phyloP scores from a whole-genome alignment of 2,113 vertebrate genomes.

The Nicator chloris region DNA sequence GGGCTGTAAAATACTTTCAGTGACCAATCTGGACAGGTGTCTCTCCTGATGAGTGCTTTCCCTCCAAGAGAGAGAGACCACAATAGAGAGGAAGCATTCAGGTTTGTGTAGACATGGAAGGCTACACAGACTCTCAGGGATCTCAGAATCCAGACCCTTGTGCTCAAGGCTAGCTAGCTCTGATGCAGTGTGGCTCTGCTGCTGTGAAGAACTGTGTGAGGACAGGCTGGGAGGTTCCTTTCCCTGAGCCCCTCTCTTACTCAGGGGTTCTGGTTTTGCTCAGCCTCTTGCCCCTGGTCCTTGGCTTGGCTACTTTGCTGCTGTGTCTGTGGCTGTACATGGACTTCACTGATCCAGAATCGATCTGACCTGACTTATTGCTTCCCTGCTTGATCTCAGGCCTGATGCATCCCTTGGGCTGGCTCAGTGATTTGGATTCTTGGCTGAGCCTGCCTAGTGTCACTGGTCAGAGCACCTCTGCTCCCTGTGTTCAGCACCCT shows the following conservation, averaged over 20 bases:
- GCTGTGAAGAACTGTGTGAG: not conserved
- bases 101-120: not conserved
- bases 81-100: not conserved
- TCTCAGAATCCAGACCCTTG: not conserved
- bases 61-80: not conserved
- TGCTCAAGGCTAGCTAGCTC: not conserved
- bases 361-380: not conserved
- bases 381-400: not conserved
- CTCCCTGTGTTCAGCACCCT: not conserved
- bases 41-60: not conserved
- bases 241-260: fast-evolving
- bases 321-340: not conserved
- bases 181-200: not conserved
- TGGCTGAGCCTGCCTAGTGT: not conserved
- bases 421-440: not conserved
- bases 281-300: not conserved
- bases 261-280: not conserved
- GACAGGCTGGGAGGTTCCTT: not conserved
- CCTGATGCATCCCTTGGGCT: not conserved
- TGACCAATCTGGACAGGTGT: not conserved
- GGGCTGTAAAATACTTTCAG: not conserved
- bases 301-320: not conserved
- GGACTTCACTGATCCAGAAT: not conserved
- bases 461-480: fast-evolving
- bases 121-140: not conserved